Evolutionary conservation across 2,113 vertebrate genomes (phyloP), one percentile per base, ranked within the genome.

Genomic region (Ploceus nigricollis): DNA sequence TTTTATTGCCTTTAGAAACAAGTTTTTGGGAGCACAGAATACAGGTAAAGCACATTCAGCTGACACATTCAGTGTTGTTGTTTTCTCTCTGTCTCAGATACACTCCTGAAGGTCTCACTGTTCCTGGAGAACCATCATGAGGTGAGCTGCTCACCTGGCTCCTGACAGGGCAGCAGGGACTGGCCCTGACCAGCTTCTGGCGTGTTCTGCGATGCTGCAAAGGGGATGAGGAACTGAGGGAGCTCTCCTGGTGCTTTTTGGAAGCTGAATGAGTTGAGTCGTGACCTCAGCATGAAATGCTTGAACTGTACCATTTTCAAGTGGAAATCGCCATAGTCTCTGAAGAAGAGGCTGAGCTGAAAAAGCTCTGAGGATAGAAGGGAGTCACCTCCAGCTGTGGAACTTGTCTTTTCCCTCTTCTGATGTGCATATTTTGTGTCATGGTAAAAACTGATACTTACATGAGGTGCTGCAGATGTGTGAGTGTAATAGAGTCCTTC

Each of bases 61-160:
- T 85, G 39, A 94, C 1, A n/a, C n/a, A n/a, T n/a, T n/a, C n/a
- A 2, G 11, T 17, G 13, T 60, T 39, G 51, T 7, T 51, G 77
- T n/a, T 95, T 31, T 78, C 60, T 77, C 31, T 90, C 79, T 33
- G 30, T 96, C 97, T 45, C 97, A 99, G 99, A 99, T 94, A 76
- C 91, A 1, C 96, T 99, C 27, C 90, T 98, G 82, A 98, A 97
- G 93, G 97, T 99, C 40, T 98, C 98, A 11, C 98, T 99, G 94
- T 99, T 99, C 44, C 65, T 98, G 95, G 98, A 98, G 64, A 97
- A 98, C 19, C 91, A 97, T 31, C 89, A 15, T 53, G 88, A 90
- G 76, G 33, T 57, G 61, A 57, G 21, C 53, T 82, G 85, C 71
- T 73, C 27, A 13, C 28, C 71, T 66, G 61, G 65, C 37, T 70